Percentiles rank a stretch among this genome's conserved stretches.
Conservation (phyloP, 2,113 vertebrate genomes). For the Phaethon lepturus region DNA sequence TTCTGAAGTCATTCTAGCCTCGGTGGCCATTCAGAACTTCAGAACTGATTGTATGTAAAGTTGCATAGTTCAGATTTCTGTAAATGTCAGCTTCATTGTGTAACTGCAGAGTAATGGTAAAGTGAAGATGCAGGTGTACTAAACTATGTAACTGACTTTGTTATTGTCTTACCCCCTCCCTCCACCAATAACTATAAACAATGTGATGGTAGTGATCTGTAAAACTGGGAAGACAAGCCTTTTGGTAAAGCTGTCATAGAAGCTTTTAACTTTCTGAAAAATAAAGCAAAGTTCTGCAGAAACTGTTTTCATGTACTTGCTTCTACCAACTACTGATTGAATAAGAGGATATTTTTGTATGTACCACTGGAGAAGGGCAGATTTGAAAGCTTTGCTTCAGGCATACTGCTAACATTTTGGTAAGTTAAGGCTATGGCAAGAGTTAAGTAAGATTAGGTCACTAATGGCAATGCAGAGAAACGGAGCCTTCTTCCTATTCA, state of each 20-base stretch:
- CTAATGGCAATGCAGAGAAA: not conserved
- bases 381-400: not conserved
- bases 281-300: not conserved
- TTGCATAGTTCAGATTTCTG: not conserved
- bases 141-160: not conserved
- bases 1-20: not conserved
- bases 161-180: rapidly evolving
- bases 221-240: not conserved
- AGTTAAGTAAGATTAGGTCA: not conserved
- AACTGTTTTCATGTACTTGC: not conserved
- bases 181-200: not conserved
- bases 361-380: not conserved
- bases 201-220: not conserved
- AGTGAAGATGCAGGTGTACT: not conserved
- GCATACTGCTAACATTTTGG: not conserved
- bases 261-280: not conserved
- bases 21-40: rapidly evolving
- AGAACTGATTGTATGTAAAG: not conserved
- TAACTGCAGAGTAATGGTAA: not conserved
- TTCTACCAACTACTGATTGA: not conserved
- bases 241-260: not conserved
- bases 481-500: not conserved
- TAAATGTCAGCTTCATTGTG: not conserved
- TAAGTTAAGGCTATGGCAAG: not conserved
- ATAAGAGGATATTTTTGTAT: not conserved